phyloP scores from a whole-genome alignment of 2,888 invertebrate species.

The Acheta domesticus region DNA sequence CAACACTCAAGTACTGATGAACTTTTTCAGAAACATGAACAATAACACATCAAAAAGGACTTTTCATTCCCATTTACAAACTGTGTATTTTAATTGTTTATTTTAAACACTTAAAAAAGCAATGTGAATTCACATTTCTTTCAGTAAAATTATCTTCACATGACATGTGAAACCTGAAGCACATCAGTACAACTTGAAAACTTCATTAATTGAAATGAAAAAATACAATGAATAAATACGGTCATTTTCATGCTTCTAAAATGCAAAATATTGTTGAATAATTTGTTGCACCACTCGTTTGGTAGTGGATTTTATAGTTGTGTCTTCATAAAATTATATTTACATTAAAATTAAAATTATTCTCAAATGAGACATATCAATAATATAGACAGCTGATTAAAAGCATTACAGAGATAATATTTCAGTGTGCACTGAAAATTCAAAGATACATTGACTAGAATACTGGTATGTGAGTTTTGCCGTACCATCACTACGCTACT shows the following conservation, averaged over 20 bases:
- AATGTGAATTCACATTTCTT: too few relatives aligned
- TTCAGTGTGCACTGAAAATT: slow-evolving; percentile 18
- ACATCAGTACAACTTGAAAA: too few relatives aligned
- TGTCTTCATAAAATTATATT: neutral
- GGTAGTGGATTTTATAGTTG: neutral
- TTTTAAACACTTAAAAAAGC: too few relatives aligned
- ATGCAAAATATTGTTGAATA: neutral
- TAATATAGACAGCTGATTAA: neutral
- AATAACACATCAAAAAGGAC: too few relatives aligned
- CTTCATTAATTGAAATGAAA: too few relatives aligned
- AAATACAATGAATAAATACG: neutral
- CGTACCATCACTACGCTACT: slow-evolving; percentile 20
- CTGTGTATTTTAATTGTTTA: too few relatives aligned
- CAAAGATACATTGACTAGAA: slow-evolving; percentile 25
- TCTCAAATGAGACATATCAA: slow-evolving; percentile 1
- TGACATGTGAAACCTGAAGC: too few relatives aligned
- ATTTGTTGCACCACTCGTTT: neutral
- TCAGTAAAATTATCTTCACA: too few relatives aligned
- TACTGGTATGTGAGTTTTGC: slow-evolving; percentile 26
- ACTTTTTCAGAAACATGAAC: too few relatives aligned
- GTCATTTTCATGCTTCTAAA: neutral
- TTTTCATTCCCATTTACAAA: too few relatives aligned
- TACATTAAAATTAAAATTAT: neutral
- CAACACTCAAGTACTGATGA: too few relatives aligned
- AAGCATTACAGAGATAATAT: slow-evolving; percentile 7